These are phyloP conservation scores for Littorina saxatilis DNA, from an alignment of 1,140 invertebrate species.

Conservation along the genomic window DNA sequence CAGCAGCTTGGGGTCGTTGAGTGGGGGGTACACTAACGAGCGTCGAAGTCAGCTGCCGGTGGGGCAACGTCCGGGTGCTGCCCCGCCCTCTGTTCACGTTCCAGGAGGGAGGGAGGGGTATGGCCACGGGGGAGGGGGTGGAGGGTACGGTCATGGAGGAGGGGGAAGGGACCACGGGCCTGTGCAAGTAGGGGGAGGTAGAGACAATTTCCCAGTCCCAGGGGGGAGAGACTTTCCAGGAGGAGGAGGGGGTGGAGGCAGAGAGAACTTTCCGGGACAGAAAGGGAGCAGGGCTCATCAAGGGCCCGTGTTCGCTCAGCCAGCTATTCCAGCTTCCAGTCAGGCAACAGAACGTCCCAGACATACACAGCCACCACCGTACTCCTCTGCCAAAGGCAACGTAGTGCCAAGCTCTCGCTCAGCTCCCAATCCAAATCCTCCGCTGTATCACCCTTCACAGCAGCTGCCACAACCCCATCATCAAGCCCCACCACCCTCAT, in stretches of 20 bases:
- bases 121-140: background rate
- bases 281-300: background rate
- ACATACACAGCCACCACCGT: conserved; percentile 11
- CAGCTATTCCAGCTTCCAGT: background rate
- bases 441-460: background rate
- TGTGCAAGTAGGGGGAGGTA: too few relatives aligned
- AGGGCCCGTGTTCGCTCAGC: background rate
- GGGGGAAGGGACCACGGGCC: background rate
- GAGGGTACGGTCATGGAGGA: background rate
- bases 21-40: background rate
- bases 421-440: background rate
- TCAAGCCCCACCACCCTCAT: conserved; percentile 5
- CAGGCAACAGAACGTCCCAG: conserved; percentile 3
- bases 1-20: background rate
- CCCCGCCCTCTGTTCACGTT: too few relatives aligned
- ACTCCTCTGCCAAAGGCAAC: conserved; percentile 22
- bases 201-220: background rate
- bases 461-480: conserved; percentile 26
- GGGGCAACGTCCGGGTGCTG: background rate
- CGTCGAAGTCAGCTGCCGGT: background rate
- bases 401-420: background rate
- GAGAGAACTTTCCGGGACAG: background rate
- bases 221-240: too few relatives aligned
- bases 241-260: background rate
- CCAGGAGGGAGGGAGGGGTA: background rate